Percentiles rank a stretch among this genome's conserved stretches.
Evolutionary conservation across 2,113 vertebrate species (phyloP).

Genomic region (Glaucidium brasilianum): DNA sequence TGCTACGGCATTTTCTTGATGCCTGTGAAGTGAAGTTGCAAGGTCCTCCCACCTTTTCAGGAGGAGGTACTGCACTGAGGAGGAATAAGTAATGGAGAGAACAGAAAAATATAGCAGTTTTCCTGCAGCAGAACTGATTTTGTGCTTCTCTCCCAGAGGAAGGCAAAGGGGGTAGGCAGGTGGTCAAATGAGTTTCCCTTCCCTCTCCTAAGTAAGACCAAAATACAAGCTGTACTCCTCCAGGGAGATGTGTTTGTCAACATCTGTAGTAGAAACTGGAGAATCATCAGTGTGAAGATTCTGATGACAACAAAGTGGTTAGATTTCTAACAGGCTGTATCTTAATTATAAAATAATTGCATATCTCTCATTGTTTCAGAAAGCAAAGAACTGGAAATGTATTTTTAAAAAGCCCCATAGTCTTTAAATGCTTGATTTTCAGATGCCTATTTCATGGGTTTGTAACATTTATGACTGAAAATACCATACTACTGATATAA

Average conservation of each 20-base stretch:
- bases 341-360: neutral
- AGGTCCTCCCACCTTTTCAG: neutral
- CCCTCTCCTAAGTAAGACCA: neutral
- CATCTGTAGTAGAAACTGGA: neutral
- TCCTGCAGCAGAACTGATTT: neutral
- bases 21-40: neutral
- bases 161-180: neutral
- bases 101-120: neutral
- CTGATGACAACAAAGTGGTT: neutral
- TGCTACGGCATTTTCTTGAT: neutral
- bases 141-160: neutral
- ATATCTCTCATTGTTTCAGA: neutral
- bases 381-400: neutral
- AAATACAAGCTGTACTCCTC: neutral
- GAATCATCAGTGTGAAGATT: neutral
- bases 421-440: neutral
- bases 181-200: neutral
- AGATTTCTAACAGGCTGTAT: neutral
- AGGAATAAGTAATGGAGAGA: neutral
- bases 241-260: neutral
- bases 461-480: neutral
- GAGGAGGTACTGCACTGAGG: neutral
- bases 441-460: neutral
- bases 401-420: neutral
- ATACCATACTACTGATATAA: neutral